A percentile compares a stretch with the other conserved stretches of the same genome.
Evolutionary conservation across 1,140 invertebrate genomes (phyloP).

Genomic region (Eciton burchellii): DNA sequence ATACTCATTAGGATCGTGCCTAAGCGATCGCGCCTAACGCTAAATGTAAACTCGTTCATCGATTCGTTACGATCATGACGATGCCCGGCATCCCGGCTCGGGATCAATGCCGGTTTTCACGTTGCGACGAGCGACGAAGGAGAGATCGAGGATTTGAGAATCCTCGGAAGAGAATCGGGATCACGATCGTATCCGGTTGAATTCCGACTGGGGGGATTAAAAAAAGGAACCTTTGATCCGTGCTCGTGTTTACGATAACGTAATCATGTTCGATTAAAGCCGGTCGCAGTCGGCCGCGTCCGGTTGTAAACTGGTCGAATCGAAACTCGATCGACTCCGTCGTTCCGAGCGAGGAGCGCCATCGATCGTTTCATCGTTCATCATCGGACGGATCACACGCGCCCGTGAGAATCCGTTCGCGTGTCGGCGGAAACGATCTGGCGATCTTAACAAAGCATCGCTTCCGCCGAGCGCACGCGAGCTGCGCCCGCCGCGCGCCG

Average conservation of each 20-base stretch:
- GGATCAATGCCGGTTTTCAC: too few relatives aligned
- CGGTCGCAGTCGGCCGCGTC: neutral
- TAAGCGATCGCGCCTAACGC: neutral
- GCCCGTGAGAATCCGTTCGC: slow-evolving; percentile 56
- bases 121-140: too few relatives aligned
- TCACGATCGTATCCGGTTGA: too few relatives aligned
- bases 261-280: neutral
- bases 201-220: too few relatives aligned
- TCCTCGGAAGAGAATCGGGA: too few relatives aligned
- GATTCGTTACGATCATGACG: neutral
- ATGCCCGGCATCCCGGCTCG: neutral
- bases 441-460: slow-evolving; percentile 70
- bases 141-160: too few relatives aligned
- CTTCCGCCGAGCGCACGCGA: slow-evolving; percentile 46
- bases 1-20: slow-evolving; percentile 4
- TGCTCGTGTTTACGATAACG: neutral
- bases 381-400: slow-evolving; percentile 22
- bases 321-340: neutral
- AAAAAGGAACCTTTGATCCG: too few relatives aligned
- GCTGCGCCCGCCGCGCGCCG: slow-evolving; percentile 50
- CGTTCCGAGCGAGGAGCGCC: neutral
- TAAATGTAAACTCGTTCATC: slow-evolving; percentile 6
- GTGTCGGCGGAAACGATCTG: slow-evolving; percentile 60
- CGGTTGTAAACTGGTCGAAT: neutral
- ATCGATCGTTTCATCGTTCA: neutral